These are phyloP conservation scores for Halocynthia roretzi DNA, from an alignment of 23 tunicate species.

Conservation along the genomic window DNA sequence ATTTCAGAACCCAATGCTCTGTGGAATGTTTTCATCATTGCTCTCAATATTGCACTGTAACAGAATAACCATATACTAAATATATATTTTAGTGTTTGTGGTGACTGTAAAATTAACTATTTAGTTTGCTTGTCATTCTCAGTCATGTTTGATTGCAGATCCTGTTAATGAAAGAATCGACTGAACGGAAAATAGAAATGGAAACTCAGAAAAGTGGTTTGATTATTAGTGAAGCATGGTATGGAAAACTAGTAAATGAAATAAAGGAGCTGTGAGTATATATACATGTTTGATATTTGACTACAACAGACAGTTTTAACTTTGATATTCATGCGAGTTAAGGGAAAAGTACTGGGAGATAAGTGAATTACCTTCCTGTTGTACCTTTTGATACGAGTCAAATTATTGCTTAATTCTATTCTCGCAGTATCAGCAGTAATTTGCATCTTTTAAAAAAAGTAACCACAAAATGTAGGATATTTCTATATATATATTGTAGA, in stretches of 20 bases:
- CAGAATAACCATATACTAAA: background rate
- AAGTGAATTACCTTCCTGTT: too few species aligned
- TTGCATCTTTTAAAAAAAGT: too few species aligned
- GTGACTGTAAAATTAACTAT: background rate
- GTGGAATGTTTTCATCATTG: constrained; percentile 2
- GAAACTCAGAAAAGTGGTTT: constrained; percentile 60
- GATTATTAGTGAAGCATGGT: constrained; percentile 74
- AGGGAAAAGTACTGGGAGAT: too few species aligned
- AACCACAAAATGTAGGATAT: too few species aligned
- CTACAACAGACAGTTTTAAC: too few species aligned
- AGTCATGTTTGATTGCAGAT: constrained; percentile 31
- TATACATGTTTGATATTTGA: too few species aligned
- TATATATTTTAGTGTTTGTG: background rate
- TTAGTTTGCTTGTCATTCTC: background rate
- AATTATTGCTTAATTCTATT: too few species aligned
- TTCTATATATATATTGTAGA: too few species aligned
- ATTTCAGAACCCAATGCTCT: constrained; percentile 19
- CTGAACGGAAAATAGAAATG: constrained; percentile 43
- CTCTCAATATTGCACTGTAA: background rate
- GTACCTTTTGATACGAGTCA: too few species aligned
- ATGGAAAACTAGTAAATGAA: constrained; percentile 55
- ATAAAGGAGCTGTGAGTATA: constrained; percentile 5
- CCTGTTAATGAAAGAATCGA: constrained; percentile 67
- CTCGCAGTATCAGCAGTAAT: too few species aligned
- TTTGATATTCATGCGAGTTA: too few species aligned